Evolutionary conservation across 2,888 invertebrate species (phyloP).

Genomic region (Drosophila flavopinicola): DNA sequence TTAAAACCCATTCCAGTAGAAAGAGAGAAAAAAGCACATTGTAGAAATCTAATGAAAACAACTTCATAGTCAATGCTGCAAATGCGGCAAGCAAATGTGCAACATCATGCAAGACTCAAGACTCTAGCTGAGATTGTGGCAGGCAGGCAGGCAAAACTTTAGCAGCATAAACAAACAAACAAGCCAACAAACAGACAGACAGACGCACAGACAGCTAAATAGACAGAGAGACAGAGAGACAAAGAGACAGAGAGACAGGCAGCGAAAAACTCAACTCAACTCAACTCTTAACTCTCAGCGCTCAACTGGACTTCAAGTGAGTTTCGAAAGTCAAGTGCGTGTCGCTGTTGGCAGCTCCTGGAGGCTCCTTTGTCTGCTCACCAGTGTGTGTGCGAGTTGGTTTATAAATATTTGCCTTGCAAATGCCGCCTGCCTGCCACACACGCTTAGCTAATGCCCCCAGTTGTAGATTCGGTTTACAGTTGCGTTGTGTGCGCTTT

Average conservation of each 20-base stretch:
- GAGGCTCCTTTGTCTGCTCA: conserved; percentile 42
- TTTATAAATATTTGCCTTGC: conserved; percentile 75
- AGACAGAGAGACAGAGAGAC: conserved; percentile 1
- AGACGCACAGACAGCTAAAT: conserved; percentile 2
- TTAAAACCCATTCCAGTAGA: no score
- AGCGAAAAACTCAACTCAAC: conserved; percentile 47
- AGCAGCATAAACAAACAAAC: conserved; percentile 54
- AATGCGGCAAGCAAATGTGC: conserved; percentile 67
- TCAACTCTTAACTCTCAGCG: conserved; percentile 42
- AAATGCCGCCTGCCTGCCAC: conserved; percentile 51
- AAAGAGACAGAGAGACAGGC: conserved; percentile 13
- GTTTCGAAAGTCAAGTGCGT: conserved; percentile 78
- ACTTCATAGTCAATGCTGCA: conserved; percentile 45
- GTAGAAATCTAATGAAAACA: conserved; percentile 62
- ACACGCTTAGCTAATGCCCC: conserved; percentile 16
- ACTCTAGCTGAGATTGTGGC: conserved; percentile 29
- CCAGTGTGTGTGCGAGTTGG: conserved; percentile 50
- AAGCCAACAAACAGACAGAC: conserved; percentile 24
- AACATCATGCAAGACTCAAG: conserved; percentile 42
- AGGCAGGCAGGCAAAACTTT: conserved; percentile 51
- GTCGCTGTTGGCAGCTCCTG: conserved; percentile 66
- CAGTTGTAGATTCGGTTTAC: conserved; percentile 16
- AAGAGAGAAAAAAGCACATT: conserved; percentile 40
- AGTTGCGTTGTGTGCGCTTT: conserved; percentile 29
- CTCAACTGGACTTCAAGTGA: conserved; percentile 72